A percentile compares a stretch with the other conserved stretches of the same genome.
These are phyloP conservation scores for Lithophane semibrunnea DNA, from an alignment of 2,888 invertebrate genomes.

Conservation along the genomic window DNA sequence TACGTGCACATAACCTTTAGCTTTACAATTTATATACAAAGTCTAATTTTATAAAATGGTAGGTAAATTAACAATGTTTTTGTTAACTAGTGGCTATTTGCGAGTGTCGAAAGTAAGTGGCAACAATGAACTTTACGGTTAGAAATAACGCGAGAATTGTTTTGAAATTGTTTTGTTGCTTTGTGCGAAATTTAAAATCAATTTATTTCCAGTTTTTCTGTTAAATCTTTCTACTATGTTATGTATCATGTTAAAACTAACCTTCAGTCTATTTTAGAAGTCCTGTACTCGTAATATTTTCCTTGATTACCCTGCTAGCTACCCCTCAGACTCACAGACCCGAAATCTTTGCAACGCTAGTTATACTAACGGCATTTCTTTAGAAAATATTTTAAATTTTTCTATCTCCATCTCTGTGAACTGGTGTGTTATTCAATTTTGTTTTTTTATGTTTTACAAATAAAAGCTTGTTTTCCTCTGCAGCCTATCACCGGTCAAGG, in stretches of 20 bases:
- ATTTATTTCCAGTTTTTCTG: not conserved
- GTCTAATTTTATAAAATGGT: constrained; percentile 22
- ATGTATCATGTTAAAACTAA: not conserved
- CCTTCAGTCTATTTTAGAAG: not conserved
- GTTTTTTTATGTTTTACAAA: too few species aligned
- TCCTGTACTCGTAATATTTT: not conserved
- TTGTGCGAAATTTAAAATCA: constrained; percentile 25
- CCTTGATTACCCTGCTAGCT: not conserved
- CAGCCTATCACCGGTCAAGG: constrained; percentile 86
- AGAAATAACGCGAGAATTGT: not conserved
- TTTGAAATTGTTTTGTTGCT: constrained; percentile 1
- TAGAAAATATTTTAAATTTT: not conserved
- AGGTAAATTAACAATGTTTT: constrained; percentile 27
- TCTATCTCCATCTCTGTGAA: not conserved
- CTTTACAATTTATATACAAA: constrained; percentile 37
- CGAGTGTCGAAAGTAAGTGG: constrained; percentile 39
- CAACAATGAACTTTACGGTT: constrained; percentile 10
- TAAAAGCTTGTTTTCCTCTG: constrained; percentile 18
- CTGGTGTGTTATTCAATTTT: too few species aligned
- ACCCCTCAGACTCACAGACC: not conserved
- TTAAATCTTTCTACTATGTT: not conserved
- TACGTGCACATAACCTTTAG: constrained; percentile 57
- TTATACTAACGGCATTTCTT: not conserved
- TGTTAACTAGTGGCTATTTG: constrained; percentile 37
- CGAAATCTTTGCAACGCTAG: not conserved